phyloP scores from a whole-genome alignment of 1,140 invertebrate genomes.

The Agrypnia vestita region DNA sequence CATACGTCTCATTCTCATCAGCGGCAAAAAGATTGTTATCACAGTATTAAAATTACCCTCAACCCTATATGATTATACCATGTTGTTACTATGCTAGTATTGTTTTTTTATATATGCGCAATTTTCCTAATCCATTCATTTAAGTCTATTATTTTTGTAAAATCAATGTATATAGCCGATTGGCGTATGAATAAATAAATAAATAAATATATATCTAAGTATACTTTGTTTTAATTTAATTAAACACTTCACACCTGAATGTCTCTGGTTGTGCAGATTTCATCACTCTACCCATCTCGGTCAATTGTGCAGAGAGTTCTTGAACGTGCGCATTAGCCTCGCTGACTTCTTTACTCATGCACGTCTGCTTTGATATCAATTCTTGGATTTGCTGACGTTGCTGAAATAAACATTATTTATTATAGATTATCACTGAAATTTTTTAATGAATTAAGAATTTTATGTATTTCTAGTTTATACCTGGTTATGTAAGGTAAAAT shows the following conservation, averaged over 20 bases:
- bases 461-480: not conserved
- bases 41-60: too few relatives aligned
- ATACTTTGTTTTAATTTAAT: too few relatives aligned
- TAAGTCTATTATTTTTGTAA: too few relatives aligned
- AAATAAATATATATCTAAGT: too few relatives aligned
- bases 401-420: conserved; percentile 43
- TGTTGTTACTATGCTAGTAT: too few relatives aligned
- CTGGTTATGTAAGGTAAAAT: not conserved
- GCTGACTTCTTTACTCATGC: conserved; percentile 51
- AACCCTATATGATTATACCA: too few relatives aligned
- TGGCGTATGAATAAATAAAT: too few relatives aligned
- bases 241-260: not conserved
- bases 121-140: too few relatives aligned
- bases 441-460: not conserved
- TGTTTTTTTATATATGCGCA: too few relatives aligned
- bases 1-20: too few relatives aligned
- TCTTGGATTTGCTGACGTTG: conserved; percentile 56
- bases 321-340: conserved; percentile 40
- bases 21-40: too few relatives aligned
- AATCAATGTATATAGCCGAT: too few relatives aligned
- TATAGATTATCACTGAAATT: not conserved
- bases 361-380: conserved; percentile 49
- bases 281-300: conserved; percentile 33
- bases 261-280: not conserved
- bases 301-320: conserved; percentile 41